A percentile compares a stretch with the other conserved stretches of the same genome.
Evolutionary conservation across 1,140 invertebrate genomes (phyloP).

Genomic region (Drosophila persimilis): DNA sequence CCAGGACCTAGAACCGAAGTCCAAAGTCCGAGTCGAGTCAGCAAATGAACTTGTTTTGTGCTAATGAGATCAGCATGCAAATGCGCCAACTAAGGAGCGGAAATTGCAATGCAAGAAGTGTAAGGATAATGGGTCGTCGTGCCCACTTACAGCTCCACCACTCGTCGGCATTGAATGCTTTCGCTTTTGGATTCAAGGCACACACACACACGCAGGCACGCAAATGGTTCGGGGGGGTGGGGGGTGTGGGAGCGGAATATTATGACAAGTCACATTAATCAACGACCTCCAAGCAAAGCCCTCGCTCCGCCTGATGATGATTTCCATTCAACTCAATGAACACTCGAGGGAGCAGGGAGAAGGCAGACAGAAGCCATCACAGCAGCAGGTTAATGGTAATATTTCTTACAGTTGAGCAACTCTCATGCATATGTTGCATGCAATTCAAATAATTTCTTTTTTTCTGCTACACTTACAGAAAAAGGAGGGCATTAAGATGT

Average conservation of each 20-base stretch:
- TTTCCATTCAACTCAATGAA: conserved; percentile 2
- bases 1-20: conserved; percentile 1
- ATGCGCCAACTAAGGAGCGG: conserved; percentile 61
- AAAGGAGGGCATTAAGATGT: too few relatives aligned
- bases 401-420: too few relatives aligned
- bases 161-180: conserved; percentile 4
- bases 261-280: conserved; percentile 73
- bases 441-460: too few relatives aligned
- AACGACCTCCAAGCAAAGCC: conserved; percentile 28
- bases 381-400: too few relatives aligned
- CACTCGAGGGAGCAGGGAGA: too few relatives aligned
- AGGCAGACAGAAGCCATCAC: too few relatives aligned
- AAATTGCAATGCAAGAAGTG: conserved; percentile 75
- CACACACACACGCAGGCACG: conserved; percentile 17
- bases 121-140: conserved; percentile 59
- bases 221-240: conserved; percentile 4
- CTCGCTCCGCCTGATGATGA: conserved; percentile 19
- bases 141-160: conserved; percentile 33
- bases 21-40: too few relatives aligned
- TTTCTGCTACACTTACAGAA: too few relatives aligned
- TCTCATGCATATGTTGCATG: too few relatives aligned
- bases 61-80: conserved; percentile 80
- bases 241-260: conserved; percentile 26
- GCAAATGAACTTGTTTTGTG: conserved; percentile 75
- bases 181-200: conserved; percentile 58